Evolutionary conservation across 2,113 vertebrate genomes (phyloP), one percentile per base, ranked within the genome.

Genomic region (Pseudorectes ferrugineus): DNA sequence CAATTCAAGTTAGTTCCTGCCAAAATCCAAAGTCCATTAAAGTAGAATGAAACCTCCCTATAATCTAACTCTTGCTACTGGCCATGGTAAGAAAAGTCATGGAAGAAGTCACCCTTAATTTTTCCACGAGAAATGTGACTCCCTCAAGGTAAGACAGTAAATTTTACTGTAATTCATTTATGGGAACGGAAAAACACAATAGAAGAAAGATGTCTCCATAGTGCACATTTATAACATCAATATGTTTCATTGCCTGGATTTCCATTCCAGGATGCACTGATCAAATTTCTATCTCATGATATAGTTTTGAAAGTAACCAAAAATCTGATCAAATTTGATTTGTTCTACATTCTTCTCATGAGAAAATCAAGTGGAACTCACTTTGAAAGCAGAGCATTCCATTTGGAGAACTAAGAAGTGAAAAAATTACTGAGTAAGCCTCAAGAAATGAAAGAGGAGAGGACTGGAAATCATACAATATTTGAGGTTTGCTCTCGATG

Each of bases 281-380:
- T 54, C 82, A 84, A 96, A 95, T 95, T 96, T 89, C 89, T 93
- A 85, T 66, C 79, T 94, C 79, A 87, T 68, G 65, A 95, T 86
- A 93, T 15, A 89, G 78, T 94, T 93, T 95, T 75, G 58, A 91
- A 96, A 80, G 81, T 86, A 93, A 94, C 65, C 76, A 84, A 90
- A 86, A 92, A 74, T 92, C 70, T 68, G 93, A 96, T 92, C 83
- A 93, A 85, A 95, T 85, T 77, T 88, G 19, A 94, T 97, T 96
- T 95, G 73, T 70, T 96, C 86, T 76, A 77, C 88, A 67, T 36
- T 82, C 52, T 95, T 89, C 83, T 72, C 87, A 80, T 48, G 94
- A 89, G 63, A 89, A 92, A 95, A 85, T 35, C 58, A 86, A 86
- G 70, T 45, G 42, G 91, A 95, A 94, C 59, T 93, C 68, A 9